Percentiles rank a stretch among this genome's conserved stretches.
Conservation (phyloP, 35 echinoderm and acorn worm species). For the Apostichopus californicus region DNA sequence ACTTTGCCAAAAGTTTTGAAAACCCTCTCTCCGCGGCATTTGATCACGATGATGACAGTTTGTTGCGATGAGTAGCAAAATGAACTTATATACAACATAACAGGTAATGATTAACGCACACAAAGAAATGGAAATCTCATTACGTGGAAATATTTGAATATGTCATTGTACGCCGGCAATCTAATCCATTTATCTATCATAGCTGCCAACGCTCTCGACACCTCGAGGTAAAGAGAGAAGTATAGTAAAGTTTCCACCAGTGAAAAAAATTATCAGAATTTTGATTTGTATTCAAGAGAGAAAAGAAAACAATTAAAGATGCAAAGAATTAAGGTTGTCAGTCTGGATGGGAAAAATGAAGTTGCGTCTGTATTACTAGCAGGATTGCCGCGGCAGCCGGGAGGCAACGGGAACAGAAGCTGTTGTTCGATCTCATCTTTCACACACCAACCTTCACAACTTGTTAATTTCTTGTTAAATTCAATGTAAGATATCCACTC, state of each 20-base stretch:
- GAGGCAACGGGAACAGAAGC: constrained; percentile 28
- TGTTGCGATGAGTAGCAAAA: not conserved
- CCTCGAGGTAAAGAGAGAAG: constrained; percentile 7
- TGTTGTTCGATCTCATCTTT: constrained; percentile 42
- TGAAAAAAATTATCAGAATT: constrained; percentile 31
- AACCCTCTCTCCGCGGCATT: not conserved
- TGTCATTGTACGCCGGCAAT: constrained; percentile 27
- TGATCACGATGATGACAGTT: constrained; percentile 3
- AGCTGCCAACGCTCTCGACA: not conserved
- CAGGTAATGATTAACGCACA: constrained; percentile 9
- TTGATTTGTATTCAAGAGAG: constrained; percentile 43
- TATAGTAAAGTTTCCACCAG: not conserved
- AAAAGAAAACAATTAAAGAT: constrained; percentile 32
- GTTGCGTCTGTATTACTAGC: constrained; percentile 24
- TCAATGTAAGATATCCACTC: constrained; percentile 55
- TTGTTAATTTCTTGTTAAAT: constrained; percentile 56
- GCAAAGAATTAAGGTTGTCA: constrained; percentile 45
- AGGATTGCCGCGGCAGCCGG: not conserved
- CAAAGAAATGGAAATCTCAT: constrained; percentile 44
- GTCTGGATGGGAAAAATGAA: constrained; percentile 18
- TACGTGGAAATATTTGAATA: constrained; percentile 9
- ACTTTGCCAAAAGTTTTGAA: not conserved
- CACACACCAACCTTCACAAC: constrained; percentile 45
- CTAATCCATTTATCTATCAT: constrained; percentile 35
- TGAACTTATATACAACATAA: not conserved